A percentile compares a stretch with the other conserved stretches of the same genome.
These are phyloP conservation scores for Peromyscus polionotus DNA, from an alignment of 2,113 vertebrate genomes.

Conservation along the genomic window DNA sequence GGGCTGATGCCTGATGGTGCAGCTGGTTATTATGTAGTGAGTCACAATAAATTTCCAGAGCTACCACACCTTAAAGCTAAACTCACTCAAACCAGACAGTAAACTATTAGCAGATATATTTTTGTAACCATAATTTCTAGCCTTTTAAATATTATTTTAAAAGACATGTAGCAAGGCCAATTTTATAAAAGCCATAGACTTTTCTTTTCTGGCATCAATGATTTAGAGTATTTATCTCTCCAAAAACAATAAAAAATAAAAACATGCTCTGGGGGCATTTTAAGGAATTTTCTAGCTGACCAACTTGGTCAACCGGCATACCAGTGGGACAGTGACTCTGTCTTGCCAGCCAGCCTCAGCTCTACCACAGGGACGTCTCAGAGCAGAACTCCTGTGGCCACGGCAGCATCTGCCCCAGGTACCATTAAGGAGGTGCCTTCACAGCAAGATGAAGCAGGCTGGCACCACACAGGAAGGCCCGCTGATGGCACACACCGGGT, in stretches of 20 bases:
- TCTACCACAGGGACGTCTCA: conserved; percentile 59
- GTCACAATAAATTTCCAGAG: conserved; percentile 89
- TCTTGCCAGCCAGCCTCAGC: conserved; percentile 1
- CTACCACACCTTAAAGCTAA: conserved; percentile 89
- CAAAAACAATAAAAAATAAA: conserved; percentile 75
- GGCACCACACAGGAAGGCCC: neutral
- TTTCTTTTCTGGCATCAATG: conserved; percentile 52
- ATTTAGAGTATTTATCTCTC: conserved; percentile 66
- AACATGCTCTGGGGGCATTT: conserved; percentile 70
- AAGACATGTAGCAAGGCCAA: neutral
- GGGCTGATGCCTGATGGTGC: conserved; percentile 87
- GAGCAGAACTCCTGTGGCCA: neutral
- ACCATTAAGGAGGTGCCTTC: conserved; percentile 63
- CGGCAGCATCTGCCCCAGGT: conserved; percentile 61
- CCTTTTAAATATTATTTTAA: conserved; percentile 74
- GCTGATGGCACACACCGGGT: neutral
- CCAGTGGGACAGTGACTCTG: conserved; percentile 27
- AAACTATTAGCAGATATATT: conserved; percentile 83
- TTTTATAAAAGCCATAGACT: conserved; percentile 66
- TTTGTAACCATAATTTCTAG: conserved; percentile 76
- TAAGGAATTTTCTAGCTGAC: conserved; percentile 76
- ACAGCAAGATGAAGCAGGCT: neutral
- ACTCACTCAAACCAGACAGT: conserved; percentile 86
- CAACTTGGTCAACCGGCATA: conserved; percentile 69
- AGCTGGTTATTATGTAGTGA: conserved; percentile 88